Conservation (phyloP, 2,113 vertebrate species). For the Daubentonia madagascariensis region DNA sequence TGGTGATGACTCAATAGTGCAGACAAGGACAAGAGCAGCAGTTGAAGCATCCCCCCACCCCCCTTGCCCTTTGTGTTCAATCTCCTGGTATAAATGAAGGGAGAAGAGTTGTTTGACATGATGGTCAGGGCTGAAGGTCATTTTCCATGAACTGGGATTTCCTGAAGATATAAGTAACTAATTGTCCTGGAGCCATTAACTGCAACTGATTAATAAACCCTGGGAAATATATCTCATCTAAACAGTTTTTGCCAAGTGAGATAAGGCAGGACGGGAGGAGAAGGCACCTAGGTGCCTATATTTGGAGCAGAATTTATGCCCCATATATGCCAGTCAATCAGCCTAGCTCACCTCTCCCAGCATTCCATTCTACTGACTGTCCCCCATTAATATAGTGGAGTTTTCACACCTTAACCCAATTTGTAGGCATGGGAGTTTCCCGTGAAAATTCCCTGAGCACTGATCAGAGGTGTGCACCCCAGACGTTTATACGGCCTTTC, state of each 20-base stretch:
- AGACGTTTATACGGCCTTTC: not conserved
- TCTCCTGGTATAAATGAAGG: not conserved
- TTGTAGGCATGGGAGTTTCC: conserved; percentile 57
- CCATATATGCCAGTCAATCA: conserved; percentile 47
- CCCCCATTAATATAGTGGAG: not conserved
- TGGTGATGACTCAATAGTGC: conserved; percentile 78
- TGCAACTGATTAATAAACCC: not conserved
- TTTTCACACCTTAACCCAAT: conserved; percentile 41
- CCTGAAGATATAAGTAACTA: conserved; percentile 2
- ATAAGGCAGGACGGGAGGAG: not conserved
- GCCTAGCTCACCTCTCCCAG: conserved; percentile 39
- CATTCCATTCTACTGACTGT: conserved; percentile 63
- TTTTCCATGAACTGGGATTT: conserved; percentile 23
- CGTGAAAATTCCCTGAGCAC: conserved; percentile 34
- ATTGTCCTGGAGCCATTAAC: not conserved
- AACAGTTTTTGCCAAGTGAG: conserved; percentile 1
- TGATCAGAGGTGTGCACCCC: not conserved
- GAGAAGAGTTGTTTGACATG: not conserved
- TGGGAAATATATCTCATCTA: not conserved
- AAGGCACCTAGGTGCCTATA: not conserved
- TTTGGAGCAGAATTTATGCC: conserved; percentile 54
- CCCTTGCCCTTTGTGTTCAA: not conserved
- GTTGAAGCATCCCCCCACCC: not conserved
- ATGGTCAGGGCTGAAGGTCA: conserved; percentile 28
- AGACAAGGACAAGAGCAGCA: conserved; percentile 72